A percentile compares a stretch with the other conserved stretches of the same genome.
These are phyloP conservation scores for Anolis carolinensis DNA, from an alignment of 2,113 vertebrate species.

Conservation along the genomic window DNA sequence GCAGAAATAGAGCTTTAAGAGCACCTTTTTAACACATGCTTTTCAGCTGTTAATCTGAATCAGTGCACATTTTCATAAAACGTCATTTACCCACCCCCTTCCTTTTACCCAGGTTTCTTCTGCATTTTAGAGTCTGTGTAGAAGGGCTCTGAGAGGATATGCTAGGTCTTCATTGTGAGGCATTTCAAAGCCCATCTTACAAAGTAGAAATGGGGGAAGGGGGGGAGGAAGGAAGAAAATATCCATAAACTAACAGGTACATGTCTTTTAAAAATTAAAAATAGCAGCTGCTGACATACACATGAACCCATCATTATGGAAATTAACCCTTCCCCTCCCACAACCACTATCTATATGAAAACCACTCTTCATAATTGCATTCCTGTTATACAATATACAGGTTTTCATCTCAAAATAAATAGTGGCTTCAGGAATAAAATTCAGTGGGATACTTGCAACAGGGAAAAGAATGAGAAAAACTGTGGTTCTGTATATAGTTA, in stretches of 20 bases:
- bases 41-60: no score
- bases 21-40: no score
- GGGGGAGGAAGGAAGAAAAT: not conserved
- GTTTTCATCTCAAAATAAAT: not conserved
- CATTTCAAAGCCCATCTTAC: not conserved
- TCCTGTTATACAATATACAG: not conserved
- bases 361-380: not conserved
- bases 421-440: not conserved
- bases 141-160: no score
- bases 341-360: not conserved
- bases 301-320: not conserved
- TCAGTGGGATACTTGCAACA: not conserved
- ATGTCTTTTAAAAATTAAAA: no score
- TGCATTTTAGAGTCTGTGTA: no score
- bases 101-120: no score
- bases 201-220: no score
- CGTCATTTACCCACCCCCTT: no score
- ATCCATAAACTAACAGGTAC: not conserved
- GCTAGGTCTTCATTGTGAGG: not conserved
- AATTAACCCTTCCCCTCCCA: not conserved
- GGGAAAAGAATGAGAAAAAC: no score
- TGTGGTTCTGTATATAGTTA: not conserved
- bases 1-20: no score
- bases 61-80: no score
- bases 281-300: not conserved